Evolutionary conservation across 2,888 invertebrate species (phyloP).

Genomic region (Fissipunctia ypsillon): DNA sequence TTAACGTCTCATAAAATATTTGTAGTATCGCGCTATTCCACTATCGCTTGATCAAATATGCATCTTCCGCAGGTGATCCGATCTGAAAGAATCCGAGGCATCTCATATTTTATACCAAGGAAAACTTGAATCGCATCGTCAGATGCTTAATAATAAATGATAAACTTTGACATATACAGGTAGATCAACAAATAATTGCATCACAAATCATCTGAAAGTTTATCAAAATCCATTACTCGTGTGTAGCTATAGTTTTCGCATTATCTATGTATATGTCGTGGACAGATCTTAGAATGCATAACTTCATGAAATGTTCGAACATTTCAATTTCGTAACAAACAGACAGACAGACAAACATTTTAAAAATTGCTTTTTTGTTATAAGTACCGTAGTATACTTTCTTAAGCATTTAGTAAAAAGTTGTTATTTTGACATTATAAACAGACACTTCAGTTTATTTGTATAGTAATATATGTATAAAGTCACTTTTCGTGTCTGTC

Average conservation of each 20-base stretch:
- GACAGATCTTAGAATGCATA: no score
- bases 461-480: no score
- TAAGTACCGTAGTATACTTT: no score
- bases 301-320: no score
- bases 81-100: slow-evolving; percentile 16
- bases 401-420: no score
- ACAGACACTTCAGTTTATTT: no score
- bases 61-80: slow-evolving; percentile 22
- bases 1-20: slow-evolving; percentile 34
- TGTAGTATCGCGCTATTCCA: slow-evolving; percentile 35
- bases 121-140: neutral
- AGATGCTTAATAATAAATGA: neutral
- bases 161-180: neutral
- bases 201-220: neutral
- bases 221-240: neutral
- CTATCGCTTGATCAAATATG: slow-evolving; percentile 51
- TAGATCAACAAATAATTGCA: neutral
- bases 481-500: no score
- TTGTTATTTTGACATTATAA: no score
- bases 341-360: no score
- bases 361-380: no score
- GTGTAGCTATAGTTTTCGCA: neutral
- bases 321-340: no score
- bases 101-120: slow-evolving; percentile 3
- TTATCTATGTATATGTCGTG: no score